Base-by-base conservation (phyloP, 2,113 vertebrate genomes). In the Eudorcas thomsonii region DNA sequence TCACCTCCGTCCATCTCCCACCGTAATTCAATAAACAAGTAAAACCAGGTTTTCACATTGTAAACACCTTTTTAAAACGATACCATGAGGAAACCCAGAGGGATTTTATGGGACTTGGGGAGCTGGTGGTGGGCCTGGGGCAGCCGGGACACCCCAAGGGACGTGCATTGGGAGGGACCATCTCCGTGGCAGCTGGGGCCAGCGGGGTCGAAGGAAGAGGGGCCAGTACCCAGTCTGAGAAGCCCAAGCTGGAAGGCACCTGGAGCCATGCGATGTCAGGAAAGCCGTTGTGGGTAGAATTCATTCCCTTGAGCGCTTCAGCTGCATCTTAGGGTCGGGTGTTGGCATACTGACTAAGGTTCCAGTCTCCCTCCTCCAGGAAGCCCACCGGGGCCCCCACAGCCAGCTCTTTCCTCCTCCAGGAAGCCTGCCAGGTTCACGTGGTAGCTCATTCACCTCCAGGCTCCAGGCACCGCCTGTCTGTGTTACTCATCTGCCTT, bases 151-250 rank as follows among this genome's bases (percentile, higher is more conserved):
- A 1, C 14, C 28, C 77, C 1, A 10, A 9, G 30, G 55, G n/a
- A 2, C 11, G 1, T 3, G 55, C 10, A 1, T 9, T 21, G 0
- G 45, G 54, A 8, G 67, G 74, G 10, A 9, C 60, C 1, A 2
- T 62, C 39, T 28, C 4, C 16, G 15, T 26, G 7, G 60, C 5
- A 3, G 0, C 15, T 0, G 0, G 0, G 1, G 17, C 19, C 1
- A 19, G 2, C 2, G 0, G 1, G 33, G 30, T 6, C 0, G 0
- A 5, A 36, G 62, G 50, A 50, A 19, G n/a, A 30, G 39, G 26
- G 7, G 10, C 2, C 39, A 33, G 23, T 26, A 30, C 33, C 45
- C 13, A 1, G 28, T 43, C 25, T 2, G 33, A 64, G 62, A 23
- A 36, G 2, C 39, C 57, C 30, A 2, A 3, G 39, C 77, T 16